Evolutionary conservation across 2,113 vertebrate genomes (phyloP).

Genomic region (Hymenochirus boettgeri): DNA sequence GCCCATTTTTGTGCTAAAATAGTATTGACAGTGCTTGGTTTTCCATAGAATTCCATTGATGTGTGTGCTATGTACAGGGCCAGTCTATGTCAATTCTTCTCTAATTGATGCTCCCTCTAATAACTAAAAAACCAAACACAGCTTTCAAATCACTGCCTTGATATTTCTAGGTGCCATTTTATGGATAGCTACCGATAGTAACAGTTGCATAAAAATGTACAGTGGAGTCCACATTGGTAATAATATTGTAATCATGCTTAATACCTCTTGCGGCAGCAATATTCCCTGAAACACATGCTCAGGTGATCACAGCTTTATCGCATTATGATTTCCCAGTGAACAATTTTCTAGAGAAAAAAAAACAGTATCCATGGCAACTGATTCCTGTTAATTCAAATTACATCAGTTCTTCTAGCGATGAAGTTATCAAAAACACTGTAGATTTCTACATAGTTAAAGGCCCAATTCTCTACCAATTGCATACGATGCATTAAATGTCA

Average conservation of each 20-base stretch:
- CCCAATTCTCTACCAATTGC: not conserved
- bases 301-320: conserved; percentile 33
- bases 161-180: not conserved
- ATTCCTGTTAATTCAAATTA: conserved; percentile 31
- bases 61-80: too few species aligned
- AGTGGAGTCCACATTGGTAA: not conserved
- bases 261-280: conserved; percentile 2
- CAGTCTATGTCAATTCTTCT: too few species aligned
- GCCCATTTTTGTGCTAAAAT: too few species aligned
- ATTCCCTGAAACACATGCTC: conserved; percentile 9
- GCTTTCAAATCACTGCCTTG: too few species aligned
- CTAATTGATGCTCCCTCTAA: too few species aligned
- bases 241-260: conserved; percentile 1
- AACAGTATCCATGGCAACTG: conserved; percentile 38
- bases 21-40: too few species aligned
- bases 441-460: not conserved
- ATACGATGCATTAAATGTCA: conserved; percentile 4
- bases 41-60: too few species aligned
- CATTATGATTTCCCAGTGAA: conserved; percentile 33
- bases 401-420: conserved; percentile 24
- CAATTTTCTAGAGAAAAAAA: conserved; percentile 36
- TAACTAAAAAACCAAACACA: too few species aligned
- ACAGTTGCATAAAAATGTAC: not conserved
- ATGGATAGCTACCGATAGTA: not conserved
- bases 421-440: conserved; percentile 13